Base-by-base conservation (phyloP, 2,888 invertebrate genomes). In the Dasypogon diadema region DNA sequence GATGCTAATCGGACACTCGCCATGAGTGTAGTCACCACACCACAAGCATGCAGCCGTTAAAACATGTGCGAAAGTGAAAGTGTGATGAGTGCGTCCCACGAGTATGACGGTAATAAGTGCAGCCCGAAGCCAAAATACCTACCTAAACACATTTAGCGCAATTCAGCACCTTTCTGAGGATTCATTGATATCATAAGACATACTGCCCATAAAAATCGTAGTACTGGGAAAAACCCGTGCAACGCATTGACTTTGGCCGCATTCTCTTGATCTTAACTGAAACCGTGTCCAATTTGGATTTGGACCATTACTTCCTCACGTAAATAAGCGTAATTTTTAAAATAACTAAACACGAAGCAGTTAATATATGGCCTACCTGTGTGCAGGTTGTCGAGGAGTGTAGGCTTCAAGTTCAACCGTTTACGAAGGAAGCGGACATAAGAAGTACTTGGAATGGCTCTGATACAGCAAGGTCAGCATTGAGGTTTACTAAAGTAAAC, bases 21-120 rank as follows among this genome's bases (percentile, higher is more conserved):
- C 30, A 30, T 5, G 30, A 30, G 30, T 30, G 3, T 30, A 3
- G 30, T 30, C 4, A 30, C 3, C 4, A 30, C 30, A 58, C 58
- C n/a, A n/a, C n/a, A n/a, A n/a, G n/a, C n/a, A n/a, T n/a, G 58
- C 58, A 58, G 60, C n/a, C 18, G 37, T 26, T 60, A 34, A 60
- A 16, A 21, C n/a, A 42, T 18, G 37, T 37, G 12, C 14, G 37
- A 60, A 60, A 60, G 60, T 60, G 60, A 60, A 60, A 60, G 60
- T 37, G 60, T 18, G 14, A 37, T 5, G 8, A 30, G 30, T 30
- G 4, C 30, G 8, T 30, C 8, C n/a, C 58, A 58, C n/a, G 4
- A 30, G 60, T 12, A 60, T 12, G 21, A 12, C 60, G 37, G 37
- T 18, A n/a, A 37, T 21, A 60, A 12, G 2, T 12, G 21, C 21